A percentile compares a stretch with the other conserved stretches of the same genome.
These are phyloP conservation scores for Sarcophaga bullata DNA, from an alignment of 1,140 invertebrate species.

Conservation along the genomic window DNA sequence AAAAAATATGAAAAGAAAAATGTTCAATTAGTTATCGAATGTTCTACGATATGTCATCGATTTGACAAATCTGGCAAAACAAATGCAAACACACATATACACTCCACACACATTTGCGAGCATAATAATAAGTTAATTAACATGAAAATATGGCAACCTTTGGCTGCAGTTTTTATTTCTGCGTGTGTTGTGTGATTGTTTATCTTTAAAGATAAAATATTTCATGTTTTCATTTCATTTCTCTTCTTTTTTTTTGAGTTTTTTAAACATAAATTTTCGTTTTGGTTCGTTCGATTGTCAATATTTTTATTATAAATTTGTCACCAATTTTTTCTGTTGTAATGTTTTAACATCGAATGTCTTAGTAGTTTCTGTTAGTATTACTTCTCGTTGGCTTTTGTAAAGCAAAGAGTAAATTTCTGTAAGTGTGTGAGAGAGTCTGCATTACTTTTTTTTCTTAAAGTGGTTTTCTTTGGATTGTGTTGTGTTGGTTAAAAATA, in stretches of 20 bases:
- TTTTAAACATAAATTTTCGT: too few species aligned
- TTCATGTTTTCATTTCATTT: too few species aligned
- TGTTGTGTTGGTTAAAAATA: neutral
- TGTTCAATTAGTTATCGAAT: conserved; percentile 1
- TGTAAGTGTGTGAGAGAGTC: neutral
- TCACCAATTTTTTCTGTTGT: neutral
- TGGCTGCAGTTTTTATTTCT: neutral
- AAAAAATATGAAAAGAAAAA: neutral
- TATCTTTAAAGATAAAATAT: too few species aligned
- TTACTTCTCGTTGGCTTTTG: too few species aligned
- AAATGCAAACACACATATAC: neutral
- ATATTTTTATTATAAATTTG: conserved; percentile 12
- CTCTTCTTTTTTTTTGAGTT: too few species aligned
- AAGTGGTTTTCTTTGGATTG: neutral
- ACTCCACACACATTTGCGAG: too few species aligned
- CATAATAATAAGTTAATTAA: conserved; percentile 10
- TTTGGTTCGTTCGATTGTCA: neutral
- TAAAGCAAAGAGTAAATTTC: neutral
- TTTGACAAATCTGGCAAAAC: conserved; percentile 14
- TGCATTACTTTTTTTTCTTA: neutral
- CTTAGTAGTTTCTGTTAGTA: neutral
- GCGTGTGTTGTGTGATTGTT: too few species aligned
- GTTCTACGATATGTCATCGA: neutral
- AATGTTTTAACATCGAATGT: neutral
- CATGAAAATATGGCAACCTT: neutral